phyloP scores from a whole-genome alignment of 2,888 invertebrate species.

The Ethmia dodecea region DNA sequence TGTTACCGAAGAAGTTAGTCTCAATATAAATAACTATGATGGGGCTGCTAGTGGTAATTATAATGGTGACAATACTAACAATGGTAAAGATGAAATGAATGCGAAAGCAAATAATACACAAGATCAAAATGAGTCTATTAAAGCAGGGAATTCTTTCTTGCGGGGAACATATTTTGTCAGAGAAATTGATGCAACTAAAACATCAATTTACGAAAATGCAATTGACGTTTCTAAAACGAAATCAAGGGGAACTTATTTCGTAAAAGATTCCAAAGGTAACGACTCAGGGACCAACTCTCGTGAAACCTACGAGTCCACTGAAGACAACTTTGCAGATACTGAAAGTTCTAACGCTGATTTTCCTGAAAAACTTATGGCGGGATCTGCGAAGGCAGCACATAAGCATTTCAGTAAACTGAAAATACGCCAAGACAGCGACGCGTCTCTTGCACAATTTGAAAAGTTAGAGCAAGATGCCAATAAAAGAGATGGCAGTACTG shows the following conservation, averaged over 20 bases:
- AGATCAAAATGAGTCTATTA: background rate
- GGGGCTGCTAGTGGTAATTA: too few relatives aligned
- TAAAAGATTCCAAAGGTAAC: background rate
- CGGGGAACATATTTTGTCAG: constrained; percentile 2
- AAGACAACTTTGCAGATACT: background rate
- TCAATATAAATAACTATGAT: too few relatives aligned
- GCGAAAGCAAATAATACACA: too few relatives aligned
- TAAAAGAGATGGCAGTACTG: constrained; percentile 13
- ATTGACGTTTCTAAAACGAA: background rate
- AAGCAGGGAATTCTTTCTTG: background rate
- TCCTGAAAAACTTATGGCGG: background rate
- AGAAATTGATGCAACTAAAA: background rate
- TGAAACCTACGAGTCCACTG: too few relatives aligned
- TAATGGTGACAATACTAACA: too few relatives aligned
- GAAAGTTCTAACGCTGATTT: too few relatives aligned
- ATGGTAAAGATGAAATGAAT: background rate
- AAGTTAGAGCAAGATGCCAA: constrained; percentile 43
- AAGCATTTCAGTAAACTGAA: background rate
- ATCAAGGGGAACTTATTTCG: constrained; percentile 1
- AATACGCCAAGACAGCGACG: constrained; percentile 29
- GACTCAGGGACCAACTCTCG: background rate
- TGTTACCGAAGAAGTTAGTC: too few relatives aligned
- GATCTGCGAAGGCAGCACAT: background rate
- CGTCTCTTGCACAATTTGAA: constrained; percentile 51
- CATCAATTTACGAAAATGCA: background rate